Base-by-base conservation (phyloP, 2,113 vertebrate genomes). In the Cryptotis parvus region DNA sequence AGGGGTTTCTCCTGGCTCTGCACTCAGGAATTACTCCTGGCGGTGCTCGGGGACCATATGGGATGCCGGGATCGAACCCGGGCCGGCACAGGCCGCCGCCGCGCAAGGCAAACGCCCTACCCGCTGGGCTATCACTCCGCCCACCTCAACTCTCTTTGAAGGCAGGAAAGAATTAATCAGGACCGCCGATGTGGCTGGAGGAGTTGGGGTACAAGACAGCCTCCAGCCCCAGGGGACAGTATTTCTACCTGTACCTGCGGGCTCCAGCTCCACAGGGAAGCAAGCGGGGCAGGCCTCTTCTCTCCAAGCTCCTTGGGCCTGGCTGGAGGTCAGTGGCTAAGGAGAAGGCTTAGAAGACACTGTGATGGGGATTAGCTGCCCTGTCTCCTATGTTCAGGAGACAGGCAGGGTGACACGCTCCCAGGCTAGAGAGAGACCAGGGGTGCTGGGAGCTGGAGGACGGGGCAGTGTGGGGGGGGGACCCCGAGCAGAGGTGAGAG, bases 311-410 rank as follows among this genome's bases (percentile, higher is more conserved):
- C 29, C 91, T 91, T 91, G 89, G 91, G 33, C 15, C 89, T 37
- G 27, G 76, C 74, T 85, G 7, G 37, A 93, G 94, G 93, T 94
- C 82, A 93, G 72, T 9, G 35, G 93, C 94, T 93, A 94, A 94
- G 95, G 94, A 94, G 84, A 85, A 96, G 79, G 88, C 24, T 26
- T n/a, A n/a, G 6, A 87, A 39, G 55, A 80, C 58, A 65, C 83
- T 61, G 65, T 95, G 92, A 94, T 94, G 90, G 89, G 94, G 92
- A 95, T 93, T 92, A 96, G 87, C 76, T n/a, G 33, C 22, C n/a
- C 72, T 58, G 0, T 75, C 16, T 22, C 69, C 74, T 83, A 87
- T 76, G 75, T 90, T 91, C 76, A 85, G 87, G 66, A 92, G 61
- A 83, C 66, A 82, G 55, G 63, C n/a, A 63, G 39, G 27, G 27